These are phyloP conservation scores for Artibeus lituratus DNA, from an alignment of 2,797 vertebrate species.

Conservation along the genomic window DNA sequence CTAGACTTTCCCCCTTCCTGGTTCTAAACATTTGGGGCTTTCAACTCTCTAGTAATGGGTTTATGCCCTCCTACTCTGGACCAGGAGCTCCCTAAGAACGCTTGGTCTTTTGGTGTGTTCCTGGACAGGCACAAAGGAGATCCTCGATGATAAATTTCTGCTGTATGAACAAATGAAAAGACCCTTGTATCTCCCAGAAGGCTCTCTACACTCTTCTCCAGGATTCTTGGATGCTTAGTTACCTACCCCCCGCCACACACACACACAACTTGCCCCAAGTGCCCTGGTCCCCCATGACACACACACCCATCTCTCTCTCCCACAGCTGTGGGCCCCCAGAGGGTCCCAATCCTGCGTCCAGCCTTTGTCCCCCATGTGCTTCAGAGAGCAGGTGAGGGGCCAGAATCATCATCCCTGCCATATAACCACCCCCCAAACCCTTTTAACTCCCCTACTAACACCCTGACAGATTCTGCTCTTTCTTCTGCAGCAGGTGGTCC, in stretches of 20 bases:
- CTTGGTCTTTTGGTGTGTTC: neutral
- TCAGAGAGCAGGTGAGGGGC: constrained; percentile 89
- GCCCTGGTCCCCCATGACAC: constrained; percentile 47
- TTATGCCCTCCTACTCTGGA: neutral
- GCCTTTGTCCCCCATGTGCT: constrained; percentile 94
- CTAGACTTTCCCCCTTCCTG: neutral
- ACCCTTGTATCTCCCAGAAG: neutral
- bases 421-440: neutral
- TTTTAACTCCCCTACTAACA: constrained; percentile 46
- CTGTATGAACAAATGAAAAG: neutral
- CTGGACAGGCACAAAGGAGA: neutral
- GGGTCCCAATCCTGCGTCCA: constrained; percentile 90
- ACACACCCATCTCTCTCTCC: constrained; percentile 65
- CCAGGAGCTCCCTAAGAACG: neutral
- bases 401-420: constrained; percentile 57
- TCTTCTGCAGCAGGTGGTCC: constrained; percentile 80
- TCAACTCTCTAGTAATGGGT: neutral
- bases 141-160: neutral
- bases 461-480: constrained; percentile 70
- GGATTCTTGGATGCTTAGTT: constrained; percentile 34
- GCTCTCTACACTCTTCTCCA: constrained; percentile 1
- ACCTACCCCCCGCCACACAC: neutral
- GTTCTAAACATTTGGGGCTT: neutral
- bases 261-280: neutral
- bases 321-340: constrained; percentile 85